Evolutionary conservation across 2,888 invertebrate species (phyloP).

Genomic region (Pristionchus maxplancki): DNA sequence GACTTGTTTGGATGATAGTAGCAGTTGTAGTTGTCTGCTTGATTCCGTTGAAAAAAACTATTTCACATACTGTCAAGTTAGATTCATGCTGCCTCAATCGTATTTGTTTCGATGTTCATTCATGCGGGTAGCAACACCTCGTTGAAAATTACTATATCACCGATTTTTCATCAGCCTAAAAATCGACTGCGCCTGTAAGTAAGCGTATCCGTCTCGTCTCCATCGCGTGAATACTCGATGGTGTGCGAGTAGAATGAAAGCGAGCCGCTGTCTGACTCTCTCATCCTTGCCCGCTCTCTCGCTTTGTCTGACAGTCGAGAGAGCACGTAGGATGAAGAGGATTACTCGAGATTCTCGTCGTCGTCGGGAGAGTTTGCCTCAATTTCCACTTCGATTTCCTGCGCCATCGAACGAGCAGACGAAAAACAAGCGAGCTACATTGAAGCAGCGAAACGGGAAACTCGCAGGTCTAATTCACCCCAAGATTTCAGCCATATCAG

Average conservation of each 20-base stretch:
- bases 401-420: not conserved
- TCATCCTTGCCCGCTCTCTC: not conserved
- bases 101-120: too few relatives aligned
- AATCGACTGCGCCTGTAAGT: too few relatives aligned
- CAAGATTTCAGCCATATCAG: not conserved
- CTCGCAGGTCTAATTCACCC: not conserved
- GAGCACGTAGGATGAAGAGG: not conserved
- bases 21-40: not conserved
- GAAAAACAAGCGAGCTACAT: not conserved
- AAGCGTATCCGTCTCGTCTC: too few relatives aligned
- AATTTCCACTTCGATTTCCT: slow-evolving; percentile 12
- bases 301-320: not conserved
- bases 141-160: too few relatives aligned
- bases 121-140: too few relatives aligned
- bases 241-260: not conserved
- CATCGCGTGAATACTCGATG: not conserved
- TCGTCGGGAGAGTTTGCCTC: not conserved
- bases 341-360: not conserved
- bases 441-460: not conserved
- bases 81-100: not conserved
- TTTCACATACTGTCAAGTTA: not conserved
- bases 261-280: not conserved
- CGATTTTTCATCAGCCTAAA: too few relatives aligned
- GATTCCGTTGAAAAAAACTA: not conserved
- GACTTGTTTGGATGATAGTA: not conserved